Evolutionary conservation across 2,888 invertebrate genomes (phyloP).

Genomic region (Leucophenga maculata): DNA sequence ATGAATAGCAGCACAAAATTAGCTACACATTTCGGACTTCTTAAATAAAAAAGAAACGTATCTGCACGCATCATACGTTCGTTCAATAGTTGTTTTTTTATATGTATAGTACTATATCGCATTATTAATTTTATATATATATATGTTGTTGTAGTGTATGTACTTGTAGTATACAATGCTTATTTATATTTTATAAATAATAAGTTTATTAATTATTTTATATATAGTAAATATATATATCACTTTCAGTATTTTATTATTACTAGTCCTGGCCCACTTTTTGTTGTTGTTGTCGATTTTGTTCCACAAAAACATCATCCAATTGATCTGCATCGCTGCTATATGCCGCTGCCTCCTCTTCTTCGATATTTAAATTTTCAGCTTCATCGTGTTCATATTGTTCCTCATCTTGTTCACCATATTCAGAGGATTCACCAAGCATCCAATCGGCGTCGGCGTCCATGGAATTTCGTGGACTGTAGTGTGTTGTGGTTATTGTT

Average conservation of each 20-base stretch:
- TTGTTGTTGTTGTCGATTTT: not conserved
- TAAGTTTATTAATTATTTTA: not conserved
- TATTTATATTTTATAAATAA: not conserved
- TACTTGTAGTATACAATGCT: too few species aligned
- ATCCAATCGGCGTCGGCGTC: slow-evolving; percentile 61
- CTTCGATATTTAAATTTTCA: not conserved
- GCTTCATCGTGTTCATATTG: slow-evolving; percentile 25
- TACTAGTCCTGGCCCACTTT: slow-evolving; percentile 19
- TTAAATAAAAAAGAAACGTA: too few species aligned
- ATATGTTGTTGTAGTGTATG: too few species aligned
- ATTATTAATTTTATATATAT: too few species aligned
- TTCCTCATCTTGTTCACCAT: slow-evolving; percentile 47
- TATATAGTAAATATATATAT: not conserved
- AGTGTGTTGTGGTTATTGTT: slow-evolving; percentile 51
- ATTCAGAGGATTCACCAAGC: slow-evolving; percentile 62
- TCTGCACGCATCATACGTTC: too few species aligned
- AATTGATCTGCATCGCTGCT: slow-evolving; percentile 5
- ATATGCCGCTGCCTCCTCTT: not conserved
- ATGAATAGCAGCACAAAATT: too few species aligned
- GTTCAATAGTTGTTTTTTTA: too few species aligned
- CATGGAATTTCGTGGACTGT: slow-evolving; percentile 61
- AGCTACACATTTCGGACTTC: too few species aligned
- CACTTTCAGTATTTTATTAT: not conserved
- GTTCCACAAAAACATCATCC: slow-evolving; percentile 16
- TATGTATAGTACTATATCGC: too few species aligned